These are phyloP conservation scores for Parthenolecanium corni DNA, from an alignment of 2,888 invertebrate species.

Conservation along the genomic window DNA sequence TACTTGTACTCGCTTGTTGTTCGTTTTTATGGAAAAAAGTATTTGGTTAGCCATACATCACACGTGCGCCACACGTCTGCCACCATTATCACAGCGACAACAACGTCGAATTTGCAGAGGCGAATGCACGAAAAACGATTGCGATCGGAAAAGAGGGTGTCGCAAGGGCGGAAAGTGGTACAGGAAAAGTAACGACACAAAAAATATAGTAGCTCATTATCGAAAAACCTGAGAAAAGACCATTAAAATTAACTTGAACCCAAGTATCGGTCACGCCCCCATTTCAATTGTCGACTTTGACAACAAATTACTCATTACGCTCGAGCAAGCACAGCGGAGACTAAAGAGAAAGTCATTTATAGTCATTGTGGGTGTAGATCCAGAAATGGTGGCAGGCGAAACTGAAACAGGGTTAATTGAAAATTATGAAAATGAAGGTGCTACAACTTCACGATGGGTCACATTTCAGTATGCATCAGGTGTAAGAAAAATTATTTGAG, in stretches of 20 bases:
- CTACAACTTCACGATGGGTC: too few relatives aligned
- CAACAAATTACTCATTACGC: background rate
- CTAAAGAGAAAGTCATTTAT: too few relatives aligned
- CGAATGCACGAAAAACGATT: too few relatives aligned
- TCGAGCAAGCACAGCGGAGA: too few relatives aligned
- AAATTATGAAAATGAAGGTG: too few relatives aligned
- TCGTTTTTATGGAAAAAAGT: background rate
- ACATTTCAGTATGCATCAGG: too few relatives aligned
- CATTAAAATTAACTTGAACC: constrained; percentile 21
- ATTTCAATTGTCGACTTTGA: background rate
- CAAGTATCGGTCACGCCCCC: background rate
- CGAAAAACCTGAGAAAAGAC: background rate
- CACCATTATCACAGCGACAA: constrained; percentile 13
- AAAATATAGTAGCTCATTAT: constrained; percentile 21
- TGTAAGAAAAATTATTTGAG: too few relatives aligned
- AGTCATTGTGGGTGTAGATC: too few relatives aligned
- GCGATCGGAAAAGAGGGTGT: too few relatives aligned
- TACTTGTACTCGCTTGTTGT: background rate
- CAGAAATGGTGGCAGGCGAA: too few relatives aligned
- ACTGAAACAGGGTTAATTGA: too few relatives aligned
- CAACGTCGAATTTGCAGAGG: background rate
- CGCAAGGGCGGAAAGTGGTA: background rate
- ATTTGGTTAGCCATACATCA: constrained; percentile 24
- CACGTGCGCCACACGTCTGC: constrained; percentile 25
- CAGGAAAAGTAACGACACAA: background rate